Evolutionary conservation across 2,888 invertebrate genomes (phyloP).

Genomic region (Allolobophora icterica): DNA sequence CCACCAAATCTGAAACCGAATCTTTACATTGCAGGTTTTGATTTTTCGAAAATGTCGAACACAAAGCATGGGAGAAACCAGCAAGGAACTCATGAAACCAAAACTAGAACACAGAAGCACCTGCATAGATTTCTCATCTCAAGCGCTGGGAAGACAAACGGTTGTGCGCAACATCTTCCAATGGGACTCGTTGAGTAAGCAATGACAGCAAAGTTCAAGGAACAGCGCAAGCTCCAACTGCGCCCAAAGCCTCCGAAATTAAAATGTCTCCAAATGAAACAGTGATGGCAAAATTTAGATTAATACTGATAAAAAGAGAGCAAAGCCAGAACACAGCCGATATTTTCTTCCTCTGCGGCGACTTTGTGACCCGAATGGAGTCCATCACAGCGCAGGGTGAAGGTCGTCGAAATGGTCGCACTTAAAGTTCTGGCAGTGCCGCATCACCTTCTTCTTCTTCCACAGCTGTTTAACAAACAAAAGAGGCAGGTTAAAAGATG

Average conservation of each 20-base stretch:
- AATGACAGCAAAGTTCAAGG: neutral
- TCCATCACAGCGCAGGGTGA: neutral
- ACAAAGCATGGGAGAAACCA: neutral
- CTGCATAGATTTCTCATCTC: constrained; percentile 5
- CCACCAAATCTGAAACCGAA: neutral
- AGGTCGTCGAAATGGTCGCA: neutral
- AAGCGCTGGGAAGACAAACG: constrained; percentile 3
- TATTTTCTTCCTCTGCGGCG: neutral
- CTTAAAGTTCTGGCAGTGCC: neutral
- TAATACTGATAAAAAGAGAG: neutral
- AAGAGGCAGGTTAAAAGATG: neutral
- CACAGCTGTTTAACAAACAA: neutral
- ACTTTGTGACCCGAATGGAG: neutral
- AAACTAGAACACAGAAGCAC: neutral
- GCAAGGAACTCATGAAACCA: neutral
- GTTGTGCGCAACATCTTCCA: neutral
- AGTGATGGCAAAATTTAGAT: neutral
- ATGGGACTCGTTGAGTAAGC: neutral
- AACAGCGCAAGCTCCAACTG: neutral
- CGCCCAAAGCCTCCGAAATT: neutral
- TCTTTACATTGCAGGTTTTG: neutral
- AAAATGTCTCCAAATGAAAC: neutral
- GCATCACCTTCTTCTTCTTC: neutral
- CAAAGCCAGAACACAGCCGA: neutral
- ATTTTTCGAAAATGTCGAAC: neutral